Evolutionary conservation across 2,113 vertebrate genomes (phyloP).

Genomic region (Epinephelus lanceolatus): DNA sequence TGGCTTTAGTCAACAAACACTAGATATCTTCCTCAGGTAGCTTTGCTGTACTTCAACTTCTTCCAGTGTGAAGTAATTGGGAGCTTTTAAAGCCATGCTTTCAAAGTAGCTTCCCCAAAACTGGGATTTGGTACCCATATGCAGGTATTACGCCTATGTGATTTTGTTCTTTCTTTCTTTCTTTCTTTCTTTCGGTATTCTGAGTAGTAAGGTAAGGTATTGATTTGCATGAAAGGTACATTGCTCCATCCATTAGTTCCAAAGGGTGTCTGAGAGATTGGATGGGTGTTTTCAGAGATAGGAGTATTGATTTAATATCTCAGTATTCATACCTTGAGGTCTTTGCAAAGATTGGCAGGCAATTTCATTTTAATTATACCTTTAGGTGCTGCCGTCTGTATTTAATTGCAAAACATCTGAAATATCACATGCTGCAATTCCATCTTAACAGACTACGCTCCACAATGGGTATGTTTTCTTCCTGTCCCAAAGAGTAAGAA

Average conservation of each 20-base stretch:
- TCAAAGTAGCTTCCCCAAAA: too few species aligned
- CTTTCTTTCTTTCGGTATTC: background rate
- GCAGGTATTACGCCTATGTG: conserved; percentile 33
- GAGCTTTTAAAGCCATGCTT: too few species aligned
- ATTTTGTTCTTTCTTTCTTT: background rate
- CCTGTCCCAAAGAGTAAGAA: background rate
- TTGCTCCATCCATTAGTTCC: conserved; percentile 65
- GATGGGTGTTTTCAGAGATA: conserved; percentile 71
- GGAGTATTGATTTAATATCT: conserved; percentile 76
- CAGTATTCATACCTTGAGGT: conserved; percentile 73
- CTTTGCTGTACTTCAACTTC: too few species aligned
- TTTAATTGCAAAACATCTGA: conserved; percentile 73
- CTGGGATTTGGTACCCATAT: background rate
- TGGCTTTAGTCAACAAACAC: too few species aligned
- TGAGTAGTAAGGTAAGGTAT: conserved; percentile 54
- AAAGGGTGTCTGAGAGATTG: conserved; percentile 65
- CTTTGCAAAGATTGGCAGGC: conserved; percentile 64
- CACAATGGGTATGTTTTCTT: conserved; percentile 21
- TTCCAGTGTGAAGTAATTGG: too few species aligned
- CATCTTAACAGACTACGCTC: conserved; percentile 28
- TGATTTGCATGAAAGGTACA: conserved; percentile 74
- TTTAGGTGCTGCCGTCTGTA: conserved; percentile 70
- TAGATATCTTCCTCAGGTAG: too few species aligned
- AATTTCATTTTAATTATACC: conserved; percentile 78
- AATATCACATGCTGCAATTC: conserved; percentile 53